These are phyloP conservation scores for Pecten maximus DNA, from an alignment of 2,888 invertebrate genomes.

Conservation along the genomic window DNA sequence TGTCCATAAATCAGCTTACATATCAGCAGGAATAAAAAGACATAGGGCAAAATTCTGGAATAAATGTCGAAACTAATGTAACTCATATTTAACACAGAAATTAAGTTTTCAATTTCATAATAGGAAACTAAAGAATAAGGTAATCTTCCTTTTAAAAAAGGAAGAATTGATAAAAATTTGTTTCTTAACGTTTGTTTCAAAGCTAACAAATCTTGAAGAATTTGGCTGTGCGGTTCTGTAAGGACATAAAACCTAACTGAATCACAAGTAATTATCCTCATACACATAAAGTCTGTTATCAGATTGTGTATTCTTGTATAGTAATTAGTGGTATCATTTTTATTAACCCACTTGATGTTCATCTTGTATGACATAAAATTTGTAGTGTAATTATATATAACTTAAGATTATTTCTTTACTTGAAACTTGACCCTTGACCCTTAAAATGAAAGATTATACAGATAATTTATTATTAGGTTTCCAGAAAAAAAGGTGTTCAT, in stretches of 20 bases:
- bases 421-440: background rate
- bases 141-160: too few relatives aligned
- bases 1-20: too few relatives aligned
- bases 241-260: background rate
- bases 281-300: constrained; percentile 5
- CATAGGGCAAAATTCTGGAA: too few relatives aligned
- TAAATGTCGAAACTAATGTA: too few relatives aligned
- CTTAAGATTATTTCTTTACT: background rate
- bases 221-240: background rate
- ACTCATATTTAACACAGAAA: too few relatives aligned
- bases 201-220: background rate
- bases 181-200: background rate
- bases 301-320: background rate
- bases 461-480: background rate
- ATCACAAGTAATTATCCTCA: background rate
- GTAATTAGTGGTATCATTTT: background rate
- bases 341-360: background rate
- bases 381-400: background rate
- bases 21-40: too few relatives aligned
- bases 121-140: too few relatives aligned
- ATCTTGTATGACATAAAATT: background rate
- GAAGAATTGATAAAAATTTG: too few relatives aligned
- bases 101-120: too few relatives aligned
- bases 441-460: background rate
- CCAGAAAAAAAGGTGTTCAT: too few relatives aligned